Evolutionary conservation across 1,140 invertebrate genomes (phyloP).

Genomic region (Monomorium pharaonis): DNA sequence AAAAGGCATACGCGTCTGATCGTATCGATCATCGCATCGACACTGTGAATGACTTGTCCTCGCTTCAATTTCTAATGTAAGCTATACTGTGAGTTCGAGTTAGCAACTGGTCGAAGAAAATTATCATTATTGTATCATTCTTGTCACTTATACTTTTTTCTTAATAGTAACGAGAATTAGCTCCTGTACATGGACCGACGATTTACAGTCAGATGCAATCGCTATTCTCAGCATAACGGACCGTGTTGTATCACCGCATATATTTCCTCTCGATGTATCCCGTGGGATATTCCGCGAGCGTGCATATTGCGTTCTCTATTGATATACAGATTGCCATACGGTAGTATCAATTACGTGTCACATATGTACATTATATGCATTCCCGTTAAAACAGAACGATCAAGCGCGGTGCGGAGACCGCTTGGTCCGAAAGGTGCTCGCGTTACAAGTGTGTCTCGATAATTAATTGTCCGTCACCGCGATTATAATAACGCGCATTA

Average conservation of each 20-base stretch:
- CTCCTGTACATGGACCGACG: neutral
- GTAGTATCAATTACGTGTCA: neutral
- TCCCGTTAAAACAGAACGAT: conserved; percentile 2
- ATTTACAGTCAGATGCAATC: neutral
- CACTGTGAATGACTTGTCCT: neutral
- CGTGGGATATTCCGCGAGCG: neutral
- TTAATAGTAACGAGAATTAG: neutral
- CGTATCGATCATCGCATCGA: neutral
- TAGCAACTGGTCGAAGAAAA: neutral
- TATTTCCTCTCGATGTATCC: neutral
- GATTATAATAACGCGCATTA: conserved; percentile 3
- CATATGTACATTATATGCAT: neutral
- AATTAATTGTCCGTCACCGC: conserved; percentile 14
- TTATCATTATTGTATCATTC: neutral
- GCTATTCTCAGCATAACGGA: neutral
- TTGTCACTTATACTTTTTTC: neutral
- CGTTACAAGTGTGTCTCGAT: conserved; percentile 6
- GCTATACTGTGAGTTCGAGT: neutral
- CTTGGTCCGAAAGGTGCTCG: conserved; percentile 33
- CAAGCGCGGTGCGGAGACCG: conserved; percentile 21
- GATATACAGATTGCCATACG: neutral
- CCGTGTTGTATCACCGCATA: neutral
- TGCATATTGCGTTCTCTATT: neutral
- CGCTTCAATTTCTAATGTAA: neutral
- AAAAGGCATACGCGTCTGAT: conserved; percentile 42